Conservation (phyloP, 2,113 vertebrate genomes). For the Sminthopsis crassicaudata region DNA sequence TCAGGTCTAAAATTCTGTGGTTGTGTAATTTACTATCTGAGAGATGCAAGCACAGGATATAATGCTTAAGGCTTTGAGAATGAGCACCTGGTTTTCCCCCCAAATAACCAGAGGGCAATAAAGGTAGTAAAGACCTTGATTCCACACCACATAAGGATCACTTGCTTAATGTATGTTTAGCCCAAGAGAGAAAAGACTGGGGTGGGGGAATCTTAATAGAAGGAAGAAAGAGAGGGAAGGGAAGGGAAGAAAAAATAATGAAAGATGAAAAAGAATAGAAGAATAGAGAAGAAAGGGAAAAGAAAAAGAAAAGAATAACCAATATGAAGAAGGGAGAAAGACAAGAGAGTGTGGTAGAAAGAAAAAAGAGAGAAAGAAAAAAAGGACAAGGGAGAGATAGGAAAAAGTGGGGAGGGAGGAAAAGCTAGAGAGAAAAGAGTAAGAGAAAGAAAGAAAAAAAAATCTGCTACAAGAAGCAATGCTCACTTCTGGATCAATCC, state of each 20-base stretch:
- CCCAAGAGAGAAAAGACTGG: not conserved
- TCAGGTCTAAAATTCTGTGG: not conserved
- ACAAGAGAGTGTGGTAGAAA: not conserved
- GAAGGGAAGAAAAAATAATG: not conserved
- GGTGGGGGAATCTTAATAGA: not conserved
- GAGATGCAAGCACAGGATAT: not conserved
- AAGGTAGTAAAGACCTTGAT: not conserved
- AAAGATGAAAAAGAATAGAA: not conserved
- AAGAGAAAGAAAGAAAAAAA: not conserved
- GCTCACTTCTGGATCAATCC: conserved; percentile 60
- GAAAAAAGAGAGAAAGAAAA: not conserved
- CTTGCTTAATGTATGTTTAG: not conserved
- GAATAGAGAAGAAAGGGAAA: not conserved
- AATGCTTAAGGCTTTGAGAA: not conserved
- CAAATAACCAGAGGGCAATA: not conserved
- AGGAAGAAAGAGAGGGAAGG: not conserved
- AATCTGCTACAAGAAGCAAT: conserved; percentile 34
- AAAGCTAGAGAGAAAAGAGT: not conserved
- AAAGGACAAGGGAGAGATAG: not conserved
- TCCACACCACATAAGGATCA: not conserved
- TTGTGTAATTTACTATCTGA: not conserved
- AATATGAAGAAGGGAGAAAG: not conserved
- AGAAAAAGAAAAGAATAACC: not conserved
- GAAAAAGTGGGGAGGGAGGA: not conserved
- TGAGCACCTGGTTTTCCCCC: not conserved